Evolutionary conservation across 2,113 vertebrate genomes (phyloP).

Genomic region (Parus major): DNA sequence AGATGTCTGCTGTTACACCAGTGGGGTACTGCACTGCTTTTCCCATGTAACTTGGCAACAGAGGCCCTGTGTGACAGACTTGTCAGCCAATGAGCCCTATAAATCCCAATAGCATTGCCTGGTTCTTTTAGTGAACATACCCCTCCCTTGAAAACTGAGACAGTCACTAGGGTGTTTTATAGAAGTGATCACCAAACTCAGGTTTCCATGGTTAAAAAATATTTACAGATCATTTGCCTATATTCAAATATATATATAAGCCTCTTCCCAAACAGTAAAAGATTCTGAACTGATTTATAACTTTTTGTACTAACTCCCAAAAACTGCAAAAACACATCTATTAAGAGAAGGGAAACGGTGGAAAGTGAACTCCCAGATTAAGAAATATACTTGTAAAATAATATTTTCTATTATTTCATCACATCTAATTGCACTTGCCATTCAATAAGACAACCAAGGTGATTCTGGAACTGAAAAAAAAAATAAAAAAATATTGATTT

Average conservation of each 20-base stretch:
- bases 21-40: neutral
- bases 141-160: neutral
- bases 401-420: neutral
- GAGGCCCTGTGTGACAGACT: neutral
- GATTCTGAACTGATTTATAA: neutral
- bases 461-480: neutral
- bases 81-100: neutral
- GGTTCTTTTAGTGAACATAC: neutral
- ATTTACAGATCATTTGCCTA: neutral
- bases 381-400: neutral
- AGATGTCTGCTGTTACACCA: neutral
- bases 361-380: neutral
- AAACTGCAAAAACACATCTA: neutral
- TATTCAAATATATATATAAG: neutral
- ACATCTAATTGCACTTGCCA: neutral
- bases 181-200: neutral
- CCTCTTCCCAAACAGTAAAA: neutral
- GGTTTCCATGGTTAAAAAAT: slow-evolving; percentile 15
- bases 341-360: neutral
- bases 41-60: neutral
- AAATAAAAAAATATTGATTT: neutral
- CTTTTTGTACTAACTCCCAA: neutral
- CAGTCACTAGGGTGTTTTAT: neutral
- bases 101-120: neutral
- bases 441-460: neutral